These are phyloP conservation scores for Malthinus seriepunctatus DNA, from an alignment of 2,888 invertebrate species.

Conservation along the genomic window DNA sequence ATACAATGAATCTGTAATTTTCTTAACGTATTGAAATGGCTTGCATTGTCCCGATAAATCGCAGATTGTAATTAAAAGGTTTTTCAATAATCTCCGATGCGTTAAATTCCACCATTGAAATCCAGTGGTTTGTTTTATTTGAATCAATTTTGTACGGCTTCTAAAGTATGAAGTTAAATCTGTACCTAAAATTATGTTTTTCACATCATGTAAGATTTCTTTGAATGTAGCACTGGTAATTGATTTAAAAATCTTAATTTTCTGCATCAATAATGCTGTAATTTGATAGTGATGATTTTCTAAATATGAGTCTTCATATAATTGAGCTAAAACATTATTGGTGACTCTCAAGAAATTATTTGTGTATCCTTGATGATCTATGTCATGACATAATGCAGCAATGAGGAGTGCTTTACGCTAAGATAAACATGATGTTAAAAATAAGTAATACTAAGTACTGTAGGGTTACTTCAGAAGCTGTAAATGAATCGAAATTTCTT, in stretches of 20 bases:
- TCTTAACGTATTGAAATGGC: constrained; percentile 60
- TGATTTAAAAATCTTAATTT: constrained; percentile 57
- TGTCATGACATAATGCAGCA: constrained; percentile 64
- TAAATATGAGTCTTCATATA: constrained; percentile 62
- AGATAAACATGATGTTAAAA: constrained; percentile 18
- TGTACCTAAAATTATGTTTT: constrained; percentile 63
- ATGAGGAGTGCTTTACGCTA: constrained; percentile 61
- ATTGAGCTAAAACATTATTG: constrained; percentile 58
- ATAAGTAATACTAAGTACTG: neutral
- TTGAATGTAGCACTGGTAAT: constrained; percentile 52
- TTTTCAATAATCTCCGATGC: constrained; percentile 61
- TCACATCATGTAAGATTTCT: constrained; percentile 58
- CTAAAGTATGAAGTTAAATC: constrained; percentile 63
- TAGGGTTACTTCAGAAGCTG: constrained; percentile 56
- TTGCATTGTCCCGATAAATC: constrained; percentile 66
- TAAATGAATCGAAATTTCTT: constrained; percentile 57
- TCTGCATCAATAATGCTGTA: constrained; percentile 62
- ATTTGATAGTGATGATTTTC: constrained; percentile 66
- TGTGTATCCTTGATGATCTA: constrained; percentile 66
- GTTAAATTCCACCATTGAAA: constrained; percentile 58
- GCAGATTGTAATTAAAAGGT: constrained; percentile 63
- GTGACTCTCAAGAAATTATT: constrained; percentile 63
- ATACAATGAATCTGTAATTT: constrained; percentile 59
- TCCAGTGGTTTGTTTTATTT: constrained; percentile 55
- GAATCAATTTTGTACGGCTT: constrained; percentile 58